Evolutionary conservation across 2,113 vertebrate species (phyloP), one percentile per base, ranked within the genome.

Genomic region (Lamprotornis superbus): DNA sequence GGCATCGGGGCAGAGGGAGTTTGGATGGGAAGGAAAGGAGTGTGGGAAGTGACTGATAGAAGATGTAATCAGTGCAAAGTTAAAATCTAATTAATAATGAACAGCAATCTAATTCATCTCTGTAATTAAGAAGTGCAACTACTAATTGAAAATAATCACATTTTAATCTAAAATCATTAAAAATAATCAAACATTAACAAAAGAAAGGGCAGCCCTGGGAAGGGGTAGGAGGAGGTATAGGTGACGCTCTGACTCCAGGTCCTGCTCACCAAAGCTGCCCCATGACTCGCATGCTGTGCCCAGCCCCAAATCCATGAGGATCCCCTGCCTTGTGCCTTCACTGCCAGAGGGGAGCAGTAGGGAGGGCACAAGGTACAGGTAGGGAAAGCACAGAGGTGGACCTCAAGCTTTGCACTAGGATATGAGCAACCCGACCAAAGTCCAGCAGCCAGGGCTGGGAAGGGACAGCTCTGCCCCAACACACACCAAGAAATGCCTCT

Each of bases 131-230:
- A 94, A 90, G 59, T 42, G 71, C 52, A 92, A 73, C 57, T 83
- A 69, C 79, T 92, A 96, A 94, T 94, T 95, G 90, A 85, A 94
- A 97, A 88, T 94, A 95, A 95, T 95, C 89, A 93, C 75, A 65
- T 86, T 93, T 85, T 90, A 93, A 95, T 96, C 94, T 93, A 49
- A 94, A 95, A 96, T 95, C 74, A 73, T 94, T 95, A 57, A 93
- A 94, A 95, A 90, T 27, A 90, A 95, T 97, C 82, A 83, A 94
- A 94, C 4, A 2, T 78, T 88, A 90, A 79, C 53, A 85, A 85
- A 90, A 85, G 57, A 78, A 91, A 96, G 91, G 52, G 65, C 74
- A 94, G 74, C 57, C 57, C 35, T 82, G 70, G 78, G 84, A 93
- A 53, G 40, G 40, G n/a, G 31, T 12, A 52, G 52, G n/a, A 70